Conservation (phyloP, 2,888 invertebrate species). For the Epirrhoe alternata region DNA sequence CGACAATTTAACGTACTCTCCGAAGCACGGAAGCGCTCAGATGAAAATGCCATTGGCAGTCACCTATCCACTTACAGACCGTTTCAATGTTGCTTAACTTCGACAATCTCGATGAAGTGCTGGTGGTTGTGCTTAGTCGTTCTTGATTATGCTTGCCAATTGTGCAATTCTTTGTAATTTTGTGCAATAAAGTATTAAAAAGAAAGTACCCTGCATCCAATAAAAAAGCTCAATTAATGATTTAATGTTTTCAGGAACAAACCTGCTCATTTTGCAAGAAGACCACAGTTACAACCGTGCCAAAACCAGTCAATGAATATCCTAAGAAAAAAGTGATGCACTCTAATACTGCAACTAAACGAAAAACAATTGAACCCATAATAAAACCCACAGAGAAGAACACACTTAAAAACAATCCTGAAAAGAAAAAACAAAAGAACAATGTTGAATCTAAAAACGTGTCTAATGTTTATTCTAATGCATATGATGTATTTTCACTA, state of each 20-base stretch:
- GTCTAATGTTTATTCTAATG: constrained; percentile 64
- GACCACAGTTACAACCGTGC: constrained; percentile 48
- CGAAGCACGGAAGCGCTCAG: no score
- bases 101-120: no score
- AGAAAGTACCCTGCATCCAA: no score
- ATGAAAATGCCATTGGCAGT: no score
- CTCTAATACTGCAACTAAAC: constrained; percentile 8
- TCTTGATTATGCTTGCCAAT: no score
- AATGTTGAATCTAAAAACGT: constrained; percentile 19
- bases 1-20: no score
- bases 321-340: constrained; percentile 25
- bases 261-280: constrained; percentile 69
- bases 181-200: no score
- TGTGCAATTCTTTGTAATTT: no score
- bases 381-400: not conserved
- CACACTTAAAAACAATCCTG: not conserved
- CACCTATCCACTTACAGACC: no score
- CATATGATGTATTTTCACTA: constrained; percentile 70
- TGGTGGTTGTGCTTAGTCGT: no score
- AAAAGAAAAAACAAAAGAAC: constrained; percentile 23
- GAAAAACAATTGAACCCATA: constrained; percentile 15
- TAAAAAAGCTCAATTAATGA: not conserved
- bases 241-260: constrained; percentile 61
- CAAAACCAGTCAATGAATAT: constrained; percentile 55
- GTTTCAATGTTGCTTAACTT: no score